Evolutionary conservation across 2,113 vertebrate species (phyloP), one percentile per base, ranked within the genome.

Genomic region (Solea senegalensis): DNA sequence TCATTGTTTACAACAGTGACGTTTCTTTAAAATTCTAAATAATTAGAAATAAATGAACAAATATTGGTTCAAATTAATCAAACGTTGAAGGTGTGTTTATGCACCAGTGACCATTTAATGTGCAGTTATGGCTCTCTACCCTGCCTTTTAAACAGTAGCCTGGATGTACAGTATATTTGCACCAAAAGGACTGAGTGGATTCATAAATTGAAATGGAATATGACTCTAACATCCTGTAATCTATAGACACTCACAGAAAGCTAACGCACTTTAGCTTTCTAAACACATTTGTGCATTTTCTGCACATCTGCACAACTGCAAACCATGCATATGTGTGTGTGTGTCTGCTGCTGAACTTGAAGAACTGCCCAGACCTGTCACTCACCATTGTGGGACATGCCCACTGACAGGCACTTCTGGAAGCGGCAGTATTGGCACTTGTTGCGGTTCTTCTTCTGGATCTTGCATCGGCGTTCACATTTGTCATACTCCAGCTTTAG

Each of bases 341-440:
- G 45, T 56, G 21, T 46, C 44, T 10, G 70, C 28, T 26, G 26
- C 41, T 8, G 7, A 56, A 16, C 9, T 54, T 40, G 2, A 49
- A 62, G 39, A 8, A 5, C 2, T 16, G 62, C 12, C 5, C 34
- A 26, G 16, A 50, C 49, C 3, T 21, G 56, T 43, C 5, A 89
- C 96, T 95, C 92, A 99, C 97, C 97, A 3, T 98, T 99, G 94
- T 99, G 97, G 84, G 97, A 99, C 97, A 99, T 99, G 90, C 97
- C 97, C 60, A 96, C 97, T 0, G 94, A 95, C 77, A 99, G 96
- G 97, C 97, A 99, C 96, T 99, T 99, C 88, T 98, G 97, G 85
- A 99, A 99, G 61, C 97, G 96, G 82, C 97, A 99, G 86, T 96
- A 97, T 85, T 99, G 97, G 94, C 97, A 99, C 92, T 98, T 99